Evolutionary conservation across 1,140 invertebrate species (phyloP), one percentile per base, ranked within the genome.

Genomic region (Orchesella cincta): DNA sequence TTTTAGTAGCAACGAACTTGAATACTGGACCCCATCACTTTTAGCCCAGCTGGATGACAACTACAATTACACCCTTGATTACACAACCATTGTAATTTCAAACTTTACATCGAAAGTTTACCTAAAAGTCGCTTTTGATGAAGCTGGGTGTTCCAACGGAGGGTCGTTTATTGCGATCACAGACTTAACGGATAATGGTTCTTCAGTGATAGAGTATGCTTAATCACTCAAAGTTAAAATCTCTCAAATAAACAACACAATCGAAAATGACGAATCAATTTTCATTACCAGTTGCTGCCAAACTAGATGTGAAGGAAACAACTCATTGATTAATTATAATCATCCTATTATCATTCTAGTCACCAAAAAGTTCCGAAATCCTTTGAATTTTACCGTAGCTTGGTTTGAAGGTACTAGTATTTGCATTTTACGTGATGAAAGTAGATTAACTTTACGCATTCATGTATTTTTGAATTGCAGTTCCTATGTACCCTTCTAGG

Each of bases 261-360:
- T 18, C 5, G 39, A 46, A 46, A 46, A 46, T 46, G 18, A 8
- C 39, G 39, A 5, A 18, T 46, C 18, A 46, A 46, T n/a, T n/a
- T n/a, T n/a, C n/a, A n/a, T n/a, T n/a, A n/a, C n/a, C 33, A 67
- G 62, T 23, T 67, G 62, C n/a, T 67, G 62, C 62, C 2, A n/a
- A 29, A 2, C 8, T 31, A 67, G 31, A 3, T 67, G 62, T 33
- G 23, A 67, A 8, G 62, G 62, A 23, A 67, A 33, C 8, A 67
- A 31, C n/a, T 67, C 62, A 12, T 33, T 67, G n/a, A 67, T 67
- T 29, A 67, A 67, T 31, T 67, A 67, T 29, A 29, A 67, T 31
- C 29, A 67, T 67, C 62, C 62, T 3, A 31, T 31, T n/a, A 16
- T 67, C 8, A 67, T 67, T 31, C 26, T 67, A 12, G 33, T 67